phyloP scores from a whole-genome alignment of 2,113 vertebrate species.

The Pteruthius melanotis region DNA sequence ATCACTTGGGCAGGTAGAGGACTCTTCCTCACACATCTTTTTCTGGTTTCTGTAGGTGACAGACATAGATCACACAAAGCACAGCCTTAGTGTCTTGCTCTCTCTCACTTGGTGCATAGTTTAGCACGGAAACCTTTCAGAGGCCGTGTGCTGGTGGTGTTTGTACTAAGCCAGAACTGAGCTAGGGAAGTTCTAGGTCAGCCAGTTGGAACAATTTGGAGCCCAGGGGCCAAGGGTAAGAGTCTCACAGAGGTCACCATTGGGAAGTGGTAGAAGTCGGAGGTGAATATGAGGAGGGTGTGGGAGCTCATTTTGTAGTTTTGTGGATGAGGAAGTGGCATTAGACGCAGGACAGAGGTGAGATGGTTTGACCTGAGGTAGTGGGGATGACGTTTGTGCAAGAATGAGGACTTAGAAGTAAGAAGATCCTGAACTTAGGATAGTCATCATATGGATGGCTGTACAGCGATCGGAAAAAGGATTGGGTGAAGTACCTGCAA shows the following conservation, averaged over 20 bases:
- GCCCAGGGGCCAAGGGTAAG: neutral
- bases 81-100: neutral
- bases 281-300: neutral
- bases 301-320: neutral
- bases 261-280: neutral
- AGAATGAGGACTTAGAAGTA: neutral
- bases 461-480: neutral
- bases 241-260: neutral
- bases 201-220: neutral
- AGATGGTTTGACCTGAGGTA: neutral
- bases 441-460: neutral
- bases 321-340: neutral
- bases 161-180: neutral
- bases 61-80: rapidly evolving
- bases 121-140: neutral
- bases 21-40: neutral
- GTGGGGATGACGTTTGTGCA: neutral
- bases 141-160: neutral
- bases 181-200: neutral
- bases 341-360: neutral
- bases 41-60: neutral
- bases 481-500: neutral
- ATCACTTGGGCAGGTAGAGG: neutral
- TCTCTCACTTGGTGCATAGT: neutral
- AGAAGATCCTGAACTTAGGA: neutral